Evolutionary conservation across 2,113 vertebrate genomes (phyloP).

Genomic region (Brachirus orientalis): DNA sequence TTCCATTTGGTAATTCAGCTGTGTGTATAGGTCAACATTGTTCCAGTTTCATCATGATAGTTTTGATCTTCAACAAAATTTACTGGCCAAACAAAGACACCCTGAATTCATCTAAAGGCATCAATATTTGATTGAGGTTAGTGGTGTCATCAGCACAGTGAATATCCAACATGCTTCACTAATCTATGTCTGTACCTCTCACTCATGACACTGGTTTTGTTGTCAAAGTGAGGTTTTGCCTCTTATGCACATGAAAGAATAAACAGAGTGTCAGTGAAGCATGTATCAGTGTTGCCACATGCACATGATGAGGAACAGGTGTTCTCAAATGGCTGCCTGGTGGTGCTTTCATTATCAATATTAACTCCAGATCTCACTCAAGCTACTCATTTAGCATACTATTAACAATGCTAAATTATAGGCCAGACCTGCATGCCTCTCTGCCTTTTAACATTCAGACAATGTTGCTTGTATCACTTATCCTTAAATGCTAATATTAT

Average conservation of each 20-base stretch:
- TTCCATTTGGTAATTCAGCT: background rate
- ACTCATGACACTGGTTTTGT: background rate
- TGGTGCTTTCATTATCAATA: constrained; percentile 37
- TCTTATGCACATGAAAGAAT: constrained; percentile 15
- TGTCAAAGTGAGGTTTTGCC: background rate
- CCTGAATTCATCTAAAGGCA: background rate
- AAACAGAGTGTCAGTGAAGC: background rate
- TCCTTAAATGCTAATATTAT: background rate
- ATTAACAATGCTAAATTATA: constrained; percentile 7
- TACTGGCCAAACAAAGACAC: background rate
- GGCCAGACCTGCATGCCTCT: background rate
- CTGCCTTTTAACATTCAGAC: background rate
- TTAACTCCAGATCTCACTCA: constrained; percentile 7
- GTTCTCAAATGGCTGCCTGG: constrained; percentile 36
- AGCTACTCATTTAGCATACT: constrained; percentile 16
- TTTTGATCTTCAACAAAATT: background rate
- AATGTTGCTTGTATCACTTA: background rate
- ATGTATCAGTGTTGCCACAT: too few species aligned
- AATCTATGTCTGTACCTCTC: background rate
- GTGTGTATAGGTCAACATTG: background rate
- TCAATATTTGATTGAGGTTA: constrained; percentile 20
- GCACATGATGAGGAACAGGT: constrained; percentile 48
- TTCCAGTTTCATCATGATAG: background rate
- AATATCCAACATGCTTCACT: background rate
- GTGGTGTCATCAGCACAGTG: background rate